Percentiles rank a stretch among this genome's conserved stretches.
Evolutionary conservation across 2,797 vertebrate species (phyloP).

Genomic region (Gila robusta): DNA sequence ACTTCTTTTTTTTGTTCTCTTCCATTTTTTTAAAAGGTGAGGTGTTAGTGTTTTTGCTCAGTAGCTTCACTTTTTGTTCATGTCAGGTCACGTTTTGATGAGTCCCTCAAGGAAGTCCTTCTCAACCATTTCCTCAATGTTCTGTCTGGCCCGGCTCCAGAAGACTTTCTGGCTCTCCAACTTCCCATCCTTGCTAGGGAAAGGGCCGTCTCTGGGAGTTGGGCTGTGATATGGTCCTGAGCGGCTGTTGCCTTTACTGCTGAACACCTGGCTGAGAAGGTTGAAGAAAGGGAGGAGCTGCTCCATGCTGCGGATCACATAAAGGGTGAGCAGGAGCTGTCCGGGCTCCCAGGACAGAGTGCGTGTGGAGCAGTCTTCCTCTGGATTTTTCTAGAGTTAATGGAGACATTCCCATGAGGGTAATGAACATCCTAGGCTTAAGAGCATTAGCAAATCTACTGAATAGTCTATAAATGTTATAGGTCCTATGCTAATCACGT

Average conservation of each 20-base stretch:
- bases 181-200: conserved; percentile 89
- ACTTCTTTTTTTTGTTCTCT: conserved; percentile 63
- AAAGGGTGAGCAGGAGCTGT: conserved; percentile 90
- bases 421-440: background rate
- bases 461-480: background rate
- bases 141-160: conserved; percentile 93
- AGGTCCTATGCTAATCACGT: background rate
- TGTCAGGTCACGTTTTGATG: conserved; percentile 88
- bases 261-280: conserved; percentile 96
- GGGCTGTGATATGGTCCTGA: conserved; percentile 83
- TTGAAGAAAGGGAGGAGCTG: conserved; percentile 98
- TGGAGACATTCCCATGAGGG: conserved; percentile 2
- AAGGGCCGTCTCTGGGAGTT: conserved; percentile 80
- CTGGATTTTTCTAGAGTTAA: conserved; percentile 88
- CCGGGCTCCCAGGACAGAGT: conserved; percentile 93
- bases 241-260: conserved; percentile 92
- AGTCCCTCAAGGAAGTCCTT: conserved; percentile 98
- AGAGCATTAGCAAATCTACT: conserved; percentile 5
- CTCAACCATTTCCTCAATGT: conserved; percentile 98
- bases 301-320: conserved; percentile 94
- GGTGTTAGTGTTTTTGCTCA: conserved; percentile 62
- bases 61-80: background rate
- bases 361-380: conserved; percentile 90
- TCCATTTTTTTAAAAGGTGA: conserved; percentile 73
- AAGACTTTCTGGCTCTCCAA: conserved; percentile 94